Conservation (phyloP, 2,113 vertebrate genomes). For the Myrmecophaga tridactyla region DNA sequence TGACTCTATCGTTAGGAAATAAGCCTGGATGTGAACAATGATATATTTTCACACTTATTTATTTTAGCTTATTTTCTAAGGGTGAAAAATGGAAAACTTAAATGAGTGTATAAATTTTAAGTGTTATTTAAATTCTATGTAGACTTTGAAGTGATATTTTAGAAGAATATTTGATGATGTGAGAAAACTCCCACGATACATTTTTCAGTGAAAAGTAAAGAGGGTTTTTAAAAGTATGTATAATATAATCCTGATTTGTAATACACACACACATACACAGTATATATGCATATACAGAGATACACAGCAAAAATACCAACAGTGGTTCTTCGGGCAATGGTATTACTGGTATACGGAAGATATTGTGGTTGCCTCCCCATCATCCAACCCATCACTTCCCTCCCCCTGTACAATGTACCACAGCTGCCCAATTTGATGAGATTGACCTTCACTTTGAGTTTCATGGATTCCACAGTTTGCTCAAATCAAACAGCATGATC, state of each 20-base stretch:
- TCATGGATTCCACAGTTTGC: not conserved
- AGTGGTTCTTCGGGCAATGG: not conserved
- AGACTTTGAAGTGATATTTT: constrained; percentile 37
- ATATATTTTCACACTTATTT: not conserved
- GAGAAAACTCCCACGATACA: not conserved
- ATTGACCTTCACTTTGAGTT: not conserved
- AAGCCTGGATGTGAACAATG: not conserved
- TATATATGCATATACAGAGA: not conserved
- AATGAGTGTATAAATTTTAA: not conserved
- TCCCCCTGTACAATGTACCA: not conserved
- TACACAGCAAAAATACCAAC: not conserved
- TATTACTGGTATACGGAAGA: not conserved
- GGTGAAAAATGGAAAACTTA: not conserved
- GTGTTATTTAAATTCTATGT: not conserved
- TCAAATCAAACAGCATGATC: not conserved
- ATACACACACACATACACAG: not conserved
- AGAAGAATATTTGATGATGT: not conserved
- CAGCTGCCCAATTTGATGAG: not conserved
- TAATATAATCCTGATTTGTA: not conserved
- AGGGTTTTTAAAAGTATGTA: not conserved
- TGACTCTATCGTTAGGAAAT: not conserved
- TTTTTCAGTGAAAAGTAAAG: constrained; percentile 37
- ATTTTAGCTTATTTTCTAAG: constrained; percentile 9
- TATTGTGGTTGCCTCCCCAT: not conserved
- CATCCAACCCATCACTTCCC: not conserved